phyloP scores from a whole-genome alignment of 1,140 invertebrate species.

The Drosophila miranda region DNA sequence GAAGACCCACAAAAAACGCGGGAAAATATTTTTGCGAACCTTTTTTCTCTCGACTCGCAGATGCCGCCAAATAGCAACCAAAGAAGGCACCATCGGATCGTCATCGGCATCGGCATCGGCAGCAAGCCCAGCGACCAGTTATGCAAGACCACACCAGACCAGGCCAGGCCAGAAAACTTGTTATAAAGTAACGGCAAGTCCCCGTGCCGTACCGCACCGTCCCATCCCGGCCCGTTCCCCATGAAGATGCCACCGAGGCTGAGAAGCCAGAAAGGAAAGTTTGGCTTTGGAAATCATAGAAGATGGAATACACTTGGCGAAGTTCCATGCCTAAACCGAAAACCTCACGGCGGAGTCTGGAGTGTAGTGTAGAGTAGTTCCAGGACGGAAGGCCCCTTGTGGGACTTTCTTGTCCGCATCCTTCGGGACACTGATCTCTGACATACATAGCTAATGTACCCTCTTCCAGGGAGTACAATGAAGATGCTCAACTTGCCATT shows the following conservation, averaged over 20 bases:
- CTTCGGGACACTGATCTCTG: not conserved
- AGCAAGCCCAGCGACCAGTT: conserved; percentile 67
- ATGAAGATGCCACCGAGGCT: conserved; percentile 35
- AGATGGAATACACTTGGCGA: conserved; percentile 22
- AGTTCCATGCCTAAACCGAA: not conserved
- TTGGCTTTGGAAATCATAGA: conserved; percentile 29
- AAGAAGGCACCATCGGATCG: conserved; percentile 62
- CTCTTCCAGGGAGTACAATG: conserved; percentile 15
- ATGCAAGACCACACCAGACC: conserved; percentile 66
- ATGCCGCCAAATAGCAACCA: conserved; percentile 76
- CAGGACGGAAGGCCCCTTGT: no score
- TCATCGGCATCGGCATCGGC: conserved; percentile 32
- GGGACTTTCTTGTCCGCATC: no score
- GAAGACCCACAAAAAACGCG: conserved; percentile 57
- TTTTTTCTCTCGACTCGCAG: conserved; percentile 55
- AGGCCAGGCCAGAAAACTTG: conserved; percentile 61
- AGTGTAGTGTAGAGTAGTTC: no score
- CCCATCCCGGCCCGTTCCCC: not conserved
- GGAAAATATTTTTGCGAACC: conserved; percentile 75
- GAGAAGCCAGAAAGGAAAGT: conserved; percentile 30
- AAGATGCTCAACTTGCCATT: conserved; percentile 59
- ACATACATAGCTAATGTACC: conserved; percentile 21
- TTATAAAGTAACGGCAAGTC: conserved; percentile 64
- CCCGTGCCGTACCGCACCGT: conserved; percentile 24
- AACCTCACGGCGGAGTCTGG: no score